These are phyloP conservation scores for Lasioglossum morio DNA, from an alignment of 2,888 invertebrate species.

Conservation along the genomic window DNA sequence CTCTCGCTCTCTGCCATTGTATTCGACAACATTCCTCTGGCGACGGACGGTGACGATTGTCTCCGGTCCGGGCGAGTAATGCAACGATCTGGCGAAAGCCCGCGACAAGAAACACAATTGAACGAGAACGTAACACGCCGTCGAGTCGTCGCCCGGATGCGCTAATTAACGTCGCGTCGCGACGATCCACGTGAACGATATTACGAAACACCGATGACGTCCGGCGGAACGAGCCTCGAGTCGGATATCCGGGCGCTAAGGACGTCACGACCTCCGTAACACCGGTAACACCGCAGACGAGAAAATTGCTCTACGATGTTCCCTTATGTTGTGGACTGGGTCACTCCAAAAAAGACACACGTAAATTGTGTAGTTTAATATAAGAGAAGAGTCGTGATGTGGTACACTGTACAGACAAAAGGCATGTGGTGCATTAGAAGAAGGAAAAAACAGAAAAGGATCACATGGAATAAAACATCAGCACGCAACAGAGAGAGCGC, in stretches of 20 bases:
- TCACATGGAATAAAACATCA: no score
- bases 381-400: no score
- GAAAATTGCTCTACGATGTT: not conserved
- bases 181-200: not conserved
- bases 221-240: not conserved
- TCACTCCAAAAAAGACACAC: no score
- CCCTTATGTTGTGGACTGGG: not conserved
- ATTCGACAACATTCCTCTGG: slow-evolving; percentile 6
- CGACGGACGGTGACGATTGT: slow-evolving; percentile 14
- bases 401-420: no score
- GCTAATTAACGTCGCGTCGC: not conserved
- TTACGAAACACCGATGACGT: not conserved
- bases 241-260: not conserved
- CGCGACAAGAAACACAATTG: not conserved
- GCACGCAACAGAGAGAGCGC: no score
- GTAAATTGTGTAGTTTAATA: no score
- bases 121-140: not conserved
- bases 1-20: not conserved
- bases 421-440: no score
- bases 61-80: not conserved
- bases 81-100: not conserved
- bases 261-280: not conserved
- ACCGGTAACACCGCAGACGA: not conserved
- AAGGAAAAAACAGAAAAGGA: no score
- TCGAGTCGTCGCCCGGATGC: not conserved